Evolutionary conservation across 2,888 invertebrate species (phyloP).

Genomic region (Allacma fusca): DNA sequence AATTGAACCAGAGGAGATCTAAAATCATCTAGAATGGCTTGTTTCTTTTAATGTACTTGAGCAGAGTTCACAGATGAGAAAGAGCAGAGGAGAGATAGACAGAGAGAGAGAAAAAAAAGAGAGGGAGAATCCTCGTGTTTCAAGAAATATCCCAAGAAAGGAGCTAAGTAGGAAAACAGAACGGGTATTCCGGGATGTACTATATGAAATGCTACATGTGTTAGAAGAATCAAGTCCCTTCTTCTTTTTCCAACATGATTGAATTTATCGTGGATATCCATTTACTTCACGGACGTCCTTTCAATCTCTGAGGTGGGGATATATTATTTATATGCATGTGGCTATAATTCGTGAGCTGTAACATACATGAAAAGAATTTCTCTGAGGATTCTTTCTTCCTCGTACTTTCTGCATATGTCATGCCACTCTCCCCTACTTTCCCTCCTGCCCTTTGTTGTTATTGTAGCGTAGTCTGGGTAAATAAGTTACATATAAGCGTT

Average conservation of each 20-base stretch:
- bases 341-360: neutral
- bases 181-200: neutral
- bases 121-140: neutral
- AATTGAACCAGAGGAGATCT: neutral
- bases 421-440: neutral
- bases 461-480: too few species aligned
- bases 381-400: constrained; percentile 9
- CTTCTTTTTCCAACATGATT: constrained; percentile 37
- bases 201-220: neutral
- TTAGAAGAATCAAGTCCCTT: neutral
- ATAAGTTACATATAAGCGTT: too few species aligned
- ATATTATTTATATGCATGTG: neutral
- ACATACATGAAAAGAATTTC: constrained; percentile 22
- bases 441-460: neutral
- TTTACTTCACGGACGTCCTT: constrained; percentile 41
- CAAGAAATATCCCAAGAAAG: neutral
- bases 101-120: neutral
- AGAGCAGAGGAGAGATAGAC: constrained; percentile 2
- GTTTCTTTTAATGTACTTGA: constrained; percentile 31
- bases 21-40: neutral
- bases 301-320: constrained; percentile 25
- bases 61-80: neutral
- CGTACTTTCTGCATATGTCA: neutral
- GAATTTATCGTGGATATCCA: constrained; percentile 45
- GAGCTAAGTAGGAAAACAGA: neutral